Evolutionary conservation across 2,113 vertebrate genomes (phyloP).

Genomic region (Empidonax alnorum): DNA sequence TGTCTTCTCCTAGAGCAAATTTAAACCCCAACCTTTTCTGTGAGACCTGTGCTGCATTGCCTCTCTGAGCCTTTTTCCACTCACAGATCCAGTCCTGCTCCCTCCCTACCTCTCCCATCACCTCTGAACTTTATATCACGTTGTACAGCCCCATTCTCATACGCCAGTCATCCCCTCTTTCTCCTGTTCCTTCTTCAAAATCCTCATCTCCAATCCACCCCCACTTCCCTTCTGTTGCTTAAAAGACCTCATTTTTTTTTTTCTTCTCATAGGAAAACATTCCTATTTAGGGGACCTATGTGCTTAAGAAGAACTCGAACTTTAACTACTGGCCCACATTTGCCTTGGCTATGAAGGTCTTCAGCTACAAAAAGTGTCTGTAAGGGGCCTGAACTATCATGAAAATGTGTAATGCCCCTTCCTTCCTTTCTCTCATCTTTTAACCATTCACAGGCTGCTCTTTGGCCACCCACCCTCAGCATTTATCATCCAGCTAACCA

Average conservation of each 20-base stretch:
- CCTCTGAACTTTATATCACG: neutral
- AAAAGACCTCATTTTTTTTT: neutral
- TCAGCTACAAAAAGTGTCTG: neutral
- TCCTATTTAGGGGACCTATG: neutral
- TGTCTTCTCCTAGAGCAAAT: neutral
- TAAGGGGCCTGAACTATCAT: neutral
- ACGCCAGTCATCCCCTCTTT: neutral
- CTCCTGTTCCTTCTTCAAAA: conserved; percentile 32
- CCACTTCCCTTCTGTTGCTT: conserved; percentile 45
- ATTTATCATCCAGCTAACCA: neutral
- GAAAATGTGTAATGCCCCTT: neutral
- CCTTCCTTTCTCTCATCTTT: neutral
- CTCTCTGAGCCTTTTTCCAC: neutral
- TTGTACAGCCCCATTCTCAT: neutral
- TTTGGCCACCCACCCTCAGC: neutral
- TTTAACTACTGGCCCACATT: neutral
- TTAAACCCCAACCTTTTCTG: neutral
- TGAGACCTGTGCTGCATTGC: neutral
- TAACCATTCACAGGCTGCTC: neutral
- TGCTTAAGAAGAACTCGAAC: neutral
- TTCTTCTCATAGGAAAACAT: neutral
- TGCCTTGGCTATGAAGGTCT: neutral
- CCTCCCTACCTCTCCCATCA: neutral
- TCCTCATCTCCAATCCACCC: conserved; percentile 22
- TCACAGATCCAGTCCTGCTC: neutral